Percentiles rank a stretch among this genome's conserved stretches.
Conservation (phyloP, 2,113 vertebrate species). For the Phycodurus eques region DNA sequence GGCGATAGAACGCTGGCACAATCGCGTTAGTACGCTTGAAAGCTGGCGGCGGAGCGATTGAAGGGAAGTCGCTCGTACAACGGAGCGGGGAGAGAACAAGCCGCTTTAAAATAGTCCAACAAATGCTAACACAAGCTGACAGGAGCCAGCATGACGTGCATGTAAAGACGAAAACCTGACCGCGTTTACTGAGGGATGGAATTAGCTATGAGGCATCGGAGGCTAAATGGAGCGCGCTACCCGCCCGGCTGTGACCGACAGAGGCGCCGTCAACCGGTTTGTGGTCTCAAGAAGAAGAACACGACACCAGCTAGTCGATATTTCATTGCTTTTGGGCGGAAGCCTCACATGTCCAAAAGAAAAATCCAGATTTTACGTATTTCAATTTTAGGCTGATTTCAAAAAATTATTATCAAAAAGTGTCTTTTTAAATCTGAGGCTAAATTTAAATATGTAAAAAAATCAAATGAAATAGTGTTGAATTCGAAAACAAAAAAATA, state of each 20-base stretch:
- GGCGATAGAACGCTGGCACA: constrained; percentile 17
- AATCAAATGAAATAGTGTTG: too few relatives aligned
- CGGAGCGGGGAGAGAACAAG: background rate
- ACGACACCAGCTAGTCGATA: too few relatives aligned
- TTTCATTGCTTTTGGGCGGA: too few relatives aligned
- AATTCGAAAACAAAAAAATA: too few relatives aligned
- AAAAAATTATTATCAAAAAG: too few relatives aligned
- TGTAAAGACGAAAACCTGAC: background rate
- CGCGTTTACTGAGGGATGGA: background rate
- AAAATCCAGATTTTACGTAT: too few relatives aligned
- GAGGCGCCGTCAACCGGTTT: too few relatives aligned
- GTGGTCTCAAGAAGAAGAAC: too few relatives aligned
- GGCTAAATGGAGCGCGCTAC: background rate
- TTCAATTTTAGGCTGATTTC: too few relatives aligned
- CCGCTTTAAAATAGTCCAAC: constrained; percentile 11
- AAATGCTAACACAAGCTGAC: constrained; percentile 9
- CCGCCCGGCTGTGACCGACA: background rate
- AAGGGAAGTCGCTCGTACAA: background rate
- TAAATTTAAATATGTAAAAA: too few relatives aligned
- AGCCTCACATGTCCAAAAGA: too few relatives aligned
- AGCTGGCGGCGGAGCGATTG: background rate
- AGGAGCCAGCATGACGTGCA: background rate
- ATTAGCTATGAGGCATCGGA: background rate
- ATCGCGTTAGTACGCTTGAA: constrained; percentile 2
- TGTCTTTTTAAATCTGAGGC: too few relatives aligned